phyloP scores from a whole-genome alignment of 2,113 vertebrate genomes.

The Nanorana parkeri region DNA sequence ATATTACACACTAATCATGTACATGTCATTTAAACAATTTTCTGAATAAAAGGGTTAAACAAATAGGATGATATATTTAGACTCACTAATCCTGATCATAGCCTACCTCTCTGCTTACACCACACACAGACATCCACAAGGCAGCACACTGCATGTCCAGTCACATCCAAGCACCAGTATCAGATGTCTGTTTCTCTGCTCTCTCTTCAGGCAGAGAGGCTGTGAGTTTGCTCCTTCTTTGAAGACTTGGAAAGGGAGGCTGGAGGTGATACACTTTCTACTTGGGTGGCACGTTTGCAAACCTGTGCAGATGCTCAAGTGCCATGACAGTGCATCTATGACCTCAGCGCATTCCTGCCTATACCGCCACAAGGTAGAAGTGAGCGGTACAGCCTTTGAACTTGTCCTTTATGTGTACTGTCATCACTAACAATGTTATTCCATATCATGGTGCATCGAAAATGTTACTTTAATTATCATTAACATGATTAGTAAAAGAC shows the following conservation, averaged over 20 bases:
- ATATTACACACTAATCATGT: too few relatives aligned
- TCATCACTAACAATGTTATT: conserved; percentile 29
- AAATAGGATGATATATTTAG: conserved; percentile 2
- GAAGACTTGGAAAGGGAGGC: conserved; percentile 59
- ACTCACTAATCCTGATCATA: conserved; percentile 38
- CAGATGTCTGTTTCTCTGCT: conserved; percentile 70
- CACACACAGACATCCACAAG: conserved; percentile 52
- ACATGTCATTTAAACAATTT: too few relatives aligned
- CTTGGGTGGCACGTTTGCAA: conserved; percentile 75
- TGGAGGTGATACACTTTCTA: conserved; percentile 71
- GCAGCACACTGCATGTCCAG: conserved; percentile 45
- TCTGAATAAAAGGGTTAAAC: conserved; percentile 7
- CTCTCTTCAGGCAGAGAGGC: conserved; percentile 56
- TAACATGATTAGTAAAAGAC: background rate
- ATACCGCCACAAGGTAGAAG: conserved; percentile 55
- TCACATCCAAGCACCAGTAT: conserved; percentile 65
- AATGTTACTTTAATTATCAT: conserved; percentile 22
- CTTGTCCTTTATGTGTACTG: conserved; percentile 35
- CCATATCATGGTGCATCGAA: background rate
- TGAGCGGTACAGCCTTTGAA: conserved; percentile 67
- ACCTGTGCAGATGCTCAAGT: conserved; percentile 62
- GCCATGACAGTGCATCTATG: conserved; percentile 58
- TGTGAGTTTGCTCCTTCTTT: conserved; percentile 62
- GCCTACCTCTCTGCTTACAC: conserved; percentile 9
- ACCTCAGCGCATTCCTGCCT: conserved; percentile 62